These are phyloP conservation scores for Chamaea fasciata DNA, from an alignment of 2,113 vertebrate genomes.

Conservation along the genomic window DNA sequence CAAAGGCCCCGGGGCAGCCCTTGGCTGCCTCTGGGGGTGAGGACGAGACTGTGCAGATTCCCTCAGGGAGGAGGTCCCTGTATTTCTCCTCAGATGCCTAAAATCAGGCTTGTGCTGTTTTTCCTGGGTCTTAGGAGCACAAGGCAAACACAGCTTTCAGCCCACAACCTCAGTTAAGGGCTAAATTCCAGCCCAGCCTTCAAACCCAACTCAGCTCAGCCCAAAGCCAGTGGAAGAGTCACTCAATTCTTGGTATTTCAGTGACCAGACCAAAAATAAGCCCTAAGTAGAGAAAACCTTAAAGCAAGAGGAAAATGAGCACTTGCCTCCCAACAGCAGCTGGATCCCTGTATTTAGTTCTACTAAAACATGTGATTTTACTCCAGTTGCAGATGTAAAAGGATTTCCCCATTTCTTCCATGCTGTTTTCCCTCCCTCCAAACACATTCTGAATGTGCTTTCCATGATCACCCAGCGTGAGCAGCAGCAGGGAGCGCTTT, in stretches of 20 bases:
- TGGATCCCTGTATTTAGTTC: neutral
- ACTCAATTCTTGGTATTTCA: neutral
- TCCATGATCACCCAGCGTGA: neutral
- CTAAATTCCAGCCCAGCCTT: neutral
- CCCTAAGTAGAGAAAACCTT: neutral
- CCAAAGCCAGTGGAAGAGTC: neutral
- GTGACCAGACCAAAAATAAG: neutral
- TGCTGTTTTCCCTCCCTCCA: neutral
- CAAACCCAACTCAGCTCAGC: neutral
- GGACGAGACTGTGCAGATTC: neutral
- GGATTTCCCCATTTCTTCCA: neutral
- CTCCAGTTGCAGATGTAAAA: neutral
- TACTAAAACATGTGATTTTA: neutral
- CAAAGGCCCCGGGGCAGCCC: neutral
- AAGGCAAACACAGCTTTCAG: neutral
- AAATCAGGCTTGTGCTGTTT: neutral
- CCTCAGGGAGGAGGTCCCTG: neutral
- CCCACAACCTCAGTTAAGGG: neutral
- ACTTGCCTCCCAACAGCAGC: neutral
- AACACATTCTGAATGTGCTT: neutral
- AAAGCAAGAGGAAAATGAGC: neutral
- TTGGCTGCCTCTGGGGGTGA: neutral
- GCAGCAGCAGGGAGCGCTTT: neutral
- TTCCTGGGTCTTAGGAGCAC: neutral
- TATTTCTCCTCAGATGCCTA: neutral